Base-by-base conservation (phyloP, 2,113 vertebrate species). In the Zosterops japonicus region DNA sequence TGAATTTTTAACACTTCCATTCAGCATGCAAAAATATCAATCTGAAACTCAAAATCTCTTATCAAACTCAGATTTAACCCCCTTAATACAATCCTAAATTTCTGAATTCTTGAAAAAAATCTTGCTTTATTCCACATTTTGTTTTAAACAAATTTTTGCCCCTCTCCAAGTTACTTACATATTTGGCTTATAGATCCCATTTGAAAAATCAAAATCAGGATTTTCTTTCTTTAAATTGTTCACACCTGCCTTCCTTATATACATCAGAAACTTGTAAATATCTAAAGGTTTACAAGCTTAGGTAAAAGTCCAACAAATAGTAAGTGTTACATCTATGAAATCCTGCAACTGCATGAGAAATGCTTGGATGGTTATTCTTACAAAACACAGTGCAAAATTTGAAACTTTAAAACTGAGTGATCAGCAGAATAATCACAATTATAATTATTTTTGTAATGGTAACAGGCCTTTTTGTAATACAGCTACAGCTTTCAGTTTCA, bases 401-500 rank as follows among this genome's bases (percentile, higher is more conserved):
- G 81, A 77, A 91, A 75, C 35, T 93, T 92, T 75, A 79, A 56
- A 95, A 95, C 42, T 42, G 41, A 81, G 25, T 70, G 6, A 87
- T 89, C 63, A 94, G 56, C 21, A 61, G 52, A 89, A 93, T 39
- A 79, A 60, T 85, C 56, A 90, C 65, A 87, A 83, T 71, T 91
- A 72, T 24, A 87, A 87, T 76, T 63, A 75, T 64, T 88, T 97
- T 94, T 89, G 69, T 85, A 94, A 84, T 9, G 53, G 70, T 28
- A 77, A 96, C 87, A 85, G 87, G 76, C 52, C 75, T 87, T 97
- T 96, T 96, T 81, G 55, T 91, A 64, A 80, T 78, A 53, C 31
- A 89, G 84, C 70, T 96, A 95, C 83, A 95, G 93, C 91, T 96
- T 97, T 95, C 93, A 93, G 90, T 97, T 95, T 94, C 96, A 97